phyloP scores from a whole-genome alignment of 2,797 vertebrate species.

The Acanthiza pusilla region DNA sequence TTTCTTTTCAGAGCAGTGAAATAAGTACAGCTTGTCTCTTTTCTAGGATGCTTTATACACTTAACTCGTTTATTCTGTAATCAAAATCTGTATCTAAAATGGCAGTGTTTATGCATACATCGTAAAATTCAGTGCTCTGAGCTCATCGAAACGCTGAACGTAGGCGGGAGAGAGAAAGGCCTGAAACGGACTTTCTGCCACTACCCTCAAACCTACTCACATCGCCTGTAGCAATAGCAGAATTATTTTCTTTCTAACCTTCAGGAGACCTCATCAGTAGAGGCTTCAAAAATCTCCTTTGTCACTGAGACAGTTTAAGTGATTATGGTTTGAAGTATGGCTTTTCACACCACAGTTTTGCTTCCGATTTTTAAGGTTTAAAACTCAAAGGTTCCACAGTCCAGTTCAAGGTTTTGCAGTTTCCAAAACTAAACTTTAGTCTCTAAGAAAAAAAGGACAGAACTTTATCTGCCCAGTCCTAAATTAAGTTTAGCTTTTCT shows the following conservation, averaged over 20 bases:
- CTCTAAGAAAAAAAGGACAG: conserved; percentile 48
- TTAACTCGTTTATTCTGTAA: conserved; percentile 19
- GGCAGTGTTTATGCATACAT: conserved; percentile 59
- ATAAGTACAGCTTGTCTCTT: conserved; percentile 44
- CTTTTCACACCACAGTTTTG: conserved; percentile 65
- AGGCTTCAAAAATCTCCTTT: conserved; percentile 14
- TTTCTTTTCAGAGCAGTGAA: conserved; percentile 59
- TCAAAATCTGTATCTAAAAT: conserved; percentile 54
- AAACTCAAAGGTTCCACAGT: conserved; percentile 61
- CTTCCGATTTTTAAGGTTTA: conserved; percentile 46
- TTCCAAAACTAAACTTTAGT: conserved; percentile 58
- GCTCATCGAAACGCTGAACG: conserved; percentile 6
- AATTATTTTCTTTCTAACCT: conserved; percentile 20
- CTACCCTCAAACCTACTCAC: conserved; percentile 29
- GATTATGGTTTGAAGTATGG: conserved; percentile 60
- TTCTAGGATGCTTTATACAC: conserved; percentile 14
- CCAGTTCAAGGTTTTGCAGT: conserved; percentile 56
- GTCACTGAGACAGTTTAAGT: conserved; percentile 54
- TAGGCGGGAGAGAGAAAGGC: conserved; percentile 28
- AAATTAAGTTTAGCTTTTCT: conserved; percentile 35
- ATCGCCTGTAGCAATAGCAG: conserved; percentile 45
- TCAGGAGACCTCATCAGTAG: conserved; percentile 14
- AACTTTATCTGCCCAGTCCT: conserved; percentile 18
- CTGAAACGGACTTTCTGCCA: conserved; percentile 32
- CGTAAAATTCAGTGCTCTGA: conserved; percentile 62